Base-by-base conservation (phyloP, 1,140 invertebrate species). In the Hyles euphorbiae region DNA sequence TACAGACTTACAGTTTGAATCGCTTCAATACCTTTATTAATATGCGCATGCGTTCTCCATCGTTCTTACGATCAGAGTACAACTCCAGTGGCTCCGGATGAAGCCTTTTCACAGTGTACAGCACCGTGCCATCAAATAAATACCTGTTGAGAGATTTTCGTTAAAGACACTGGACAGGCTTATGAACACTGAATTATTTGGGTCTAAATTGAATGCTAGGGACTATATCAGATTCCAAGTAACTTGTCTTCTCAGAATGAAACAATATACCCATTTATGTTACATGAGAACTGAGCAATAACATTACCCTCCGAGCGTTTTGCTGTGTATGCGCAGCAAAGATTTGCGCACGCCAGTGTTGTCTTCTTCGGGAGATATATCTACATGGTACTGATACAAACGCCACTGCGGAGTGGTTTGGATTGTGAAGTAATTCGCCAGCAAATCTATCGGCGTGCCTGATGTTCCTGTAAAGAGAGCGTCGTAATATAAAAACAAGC, bases 371-470 rank as follows among this genome's bases (percentile, higher is more conserved):
- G 96, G 96, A 0, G 80, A 73, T 70, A 96, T 95, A 69, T 95
- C 93, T 0, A 98, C 96, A 61, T 93, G 91, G 77, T 98, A 98
- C 64, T 97, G 95, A 58, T 93, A 94, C 0, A 98, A 82, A 40
- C 91, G 88, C 95, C 95, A 97, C 48, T 94, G 89, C 0, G 94
- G 92, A 2, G 83, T 87, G 0, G 92, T 91, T 3, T 93, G 55
- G 1, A 98, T 66, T 9, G 90, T 89, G 64, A 96, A 97, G 62
- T 95, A 97, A 78, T 98, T 98, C 0, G 95, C 85, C 1, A 89
- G 59, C 0, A 97, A 61, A 2, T 69, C 70, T 2, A 96, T 65
- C 0, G 63, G 64, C 0, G 33, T 66, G 0, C 95, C 95, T 22
- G 76, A 72, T 0, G 45, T 68, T 3, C 94, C 94, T 93, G 53